Conservation (phyloP, 2,888 invertebrate species). For the Deilephila porcellus region DNA sequence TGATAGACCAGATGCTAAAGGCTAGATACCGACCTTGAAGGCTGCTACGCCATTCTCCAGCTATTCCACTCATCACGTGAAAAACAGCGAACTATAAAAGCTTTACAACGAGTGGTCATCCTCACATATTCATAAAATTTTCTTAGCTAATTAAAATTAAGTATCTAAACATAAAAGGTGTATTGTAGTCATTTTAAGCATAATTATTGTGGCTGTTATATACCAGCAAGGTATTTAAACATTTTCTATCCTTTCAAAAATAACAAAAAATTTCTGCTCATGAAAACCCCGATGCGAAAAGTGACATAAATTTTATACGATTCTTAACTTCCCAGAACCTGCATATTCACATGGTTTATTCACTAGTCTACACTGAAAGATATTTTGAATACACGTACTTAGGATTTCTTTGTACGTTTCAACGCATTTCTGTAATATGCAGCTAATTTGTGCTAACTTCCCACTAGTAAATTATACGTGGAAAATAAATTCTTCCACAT, state of each 20-base stretch:
- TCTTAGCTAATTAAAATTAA: not conserved
- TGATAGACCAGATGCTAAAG: too few species aligned
- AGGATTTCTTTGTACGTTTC: not conserved
- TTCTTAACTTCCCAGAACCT: conserved; percentile 1
- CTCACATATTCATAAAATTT: not conserved
- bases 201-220: not conserved
- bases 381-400: conserved; percentile 3
- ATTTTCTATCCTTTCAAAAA: not conserved
- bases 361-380: not conserved
- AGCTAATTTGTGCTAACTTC: conserved; percentile 4
- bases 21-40: too few species aligned
- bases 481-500: not conserved
- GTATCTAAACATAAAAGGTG: not conserved
- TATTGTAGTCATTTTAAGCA: not conserved
- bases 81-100: too few species aligned
- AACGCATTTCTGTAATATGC: not conserved
- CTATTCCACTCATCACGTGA: too few species aligned
- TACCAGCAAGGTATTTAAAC: not conserved
- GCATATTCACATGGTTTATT: conserved; percentile 1
- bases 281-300: not conserved
- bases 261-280: not conserved
- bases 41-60: too few species aligned
- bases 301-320: conserved; percentile 1
- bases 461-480: conserved; percentile 6
- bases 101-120: not conserved